Percentiles rank a stretch among this genome's conserved stretches.
Evolutionary conservation across 2,797 vertebrate genomes (phyloP).

Genomic region (Argyrosomus regius): DNA sequence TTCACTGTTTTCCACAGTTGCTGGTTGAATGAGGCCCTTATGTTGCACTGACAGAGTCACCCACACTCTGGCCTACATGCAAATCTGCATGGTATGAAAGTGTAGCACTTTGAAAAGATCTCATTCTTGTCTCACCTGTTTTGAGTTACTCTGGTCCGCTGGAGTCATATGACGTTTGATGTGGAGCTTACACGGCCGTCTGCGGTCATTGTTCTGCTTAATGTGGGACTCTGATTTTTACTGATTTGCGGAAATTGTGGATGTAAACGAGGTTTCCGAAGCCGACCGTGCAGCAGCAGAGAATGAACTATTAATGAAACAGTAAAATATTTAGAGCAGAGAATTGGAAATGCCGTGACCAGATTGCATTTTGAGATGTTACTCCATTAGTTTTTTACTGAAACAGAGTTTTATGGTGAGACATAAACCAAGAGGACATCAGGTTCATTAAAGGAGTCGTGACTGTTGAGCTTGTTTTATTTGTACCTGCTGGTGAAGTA

Average conservation of each 20-base stretch:
- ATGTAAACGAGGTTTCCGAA: neutral
- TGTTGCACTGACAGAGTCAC: conserved; percentile 21
- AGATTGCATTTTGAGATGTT: neutral
- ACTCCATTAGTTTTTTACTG: neutral
- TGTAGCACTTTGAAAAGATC: conserved; percentile 24
- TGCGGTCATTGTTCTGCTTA: conserved; percentile 1
- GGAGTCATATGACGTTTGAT: neutral
- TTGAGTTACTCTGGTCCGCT: conserved; percentile 21
- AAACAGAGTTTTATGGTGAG: neutral
- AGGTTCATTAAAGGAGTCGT: neutral
- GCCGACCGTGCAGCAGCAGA: neutral
- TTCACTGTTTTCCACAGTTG: conserved; percentile 9
- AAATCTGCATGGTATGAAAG: conserved; percentile 16
- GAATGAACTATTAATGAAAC: neutral
- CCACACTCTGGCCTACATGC: conserved; percentile 25
- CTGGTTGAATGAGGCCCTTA: conserved; percentile 2
- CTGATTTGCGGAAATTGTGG: neutral
- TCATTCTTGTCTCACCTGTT: conserved; percentile 49
- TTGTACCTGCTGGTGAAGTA: neutral
- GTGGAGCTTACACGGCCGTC: neutral
- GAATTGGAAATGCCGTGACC: neutral
- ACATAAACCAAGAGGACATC: neutral
- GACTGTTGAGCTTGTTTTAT: neutral
- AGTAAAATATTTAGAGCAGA: neutral
- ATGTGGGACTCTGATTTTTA: neutral